phyloP scores from a whole-genome alignment of 2,888 invertebrate species.

The Pachliopta kotzebuea region DNA sequence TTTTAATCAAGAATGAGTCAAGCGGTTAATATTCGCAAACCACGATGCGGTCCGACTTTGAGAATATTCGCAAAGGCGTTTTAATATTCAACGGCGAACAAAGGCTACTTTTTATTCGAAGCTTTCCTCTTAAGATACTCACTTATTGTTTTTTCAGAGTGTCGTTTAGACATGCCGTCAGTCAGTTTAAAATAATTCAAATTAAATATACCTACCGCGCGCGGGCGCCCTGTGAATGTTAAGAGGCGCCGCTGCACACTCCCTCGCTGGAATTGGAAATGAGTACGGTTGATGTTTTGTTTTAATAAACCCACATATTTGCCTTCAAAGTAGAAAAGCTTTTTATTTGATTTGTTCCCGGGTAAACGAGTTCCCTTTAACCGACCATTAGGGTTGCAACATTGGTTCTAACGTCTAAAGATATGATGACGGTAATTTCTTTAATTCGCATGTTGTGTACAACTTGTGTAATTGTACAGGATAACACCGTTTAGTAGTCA shows the following conservation, averaged over 20 bases:
- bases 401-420: constrained; percentile 30
- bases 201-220: constrained; percentile 74
- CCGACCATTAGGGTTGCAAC: constrained; percentile 42
- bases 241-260: constrained; percentile 57
- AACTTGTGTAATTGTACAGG: too few species aligned
- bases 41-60: constrained; percentile 40
- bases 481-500: too few species aligned
- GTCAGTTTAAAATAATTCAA: constrained; percentile 72
- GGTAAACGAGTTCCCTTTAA: constrained; percentile 45
- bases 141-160: constrained; percentile 61
- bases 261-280: constrained; percentile 67
- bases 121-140: constrained; percentile 56
- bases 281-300: constrained; percentile 66
- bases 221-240: constrained; percentile 60
- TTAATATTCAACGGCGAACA: constrained; percentile 67
- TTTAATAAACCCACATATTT: constrained; percentile 73
- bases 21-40: constrained; percentile 56
- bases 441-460: too few species aligned
- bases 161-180: constrained; percentile 70
- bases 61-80: constrained; percentile 45
- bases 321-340: constrained; percentile 60
- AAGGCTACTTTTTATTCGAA: constrained; percentile 58
- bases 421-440: too few species aligned
- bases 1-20: constrained; percentile 68
- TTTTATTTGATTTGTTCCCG: constrained; percentile 65